phyloP scores from a whole-genome alignment of 2,113 vertebrate genomes.

The Engraulis encrasicolus region DNA sequence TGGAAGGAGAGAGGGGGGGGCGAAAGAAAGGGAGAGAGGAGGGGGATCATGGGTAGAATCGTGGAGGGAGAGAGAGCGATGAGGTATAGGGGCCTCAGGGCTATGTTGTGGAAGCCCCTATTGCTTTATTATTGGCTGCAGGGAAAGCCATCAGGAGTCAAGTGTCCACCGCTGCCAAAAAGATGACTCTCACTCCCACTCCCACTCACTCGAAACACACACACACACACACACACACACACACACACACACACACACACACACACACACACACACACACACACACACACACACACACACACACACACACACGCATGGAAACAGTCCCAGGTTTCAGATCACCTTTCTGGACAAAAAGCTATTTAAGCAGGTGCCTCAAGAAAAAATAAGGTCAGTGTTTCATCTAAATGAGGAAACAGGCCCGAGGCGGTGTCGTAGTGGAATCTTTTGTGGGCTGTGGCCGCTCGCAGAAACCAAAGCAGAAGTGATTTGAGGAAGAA shows the following conservation, averaged over 20 bases:
- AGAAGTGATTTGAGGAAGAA: neutral
- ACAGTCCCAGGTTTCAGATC: neutral
- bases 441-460: neutral
- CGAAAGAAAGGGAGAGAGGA: too few species aligned
- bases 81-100: neutral
- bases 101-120: neutral
- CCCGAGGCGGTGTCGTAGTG: neutral
- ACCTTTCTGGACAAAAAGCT: neutral
- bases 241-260: neutral
- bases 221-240: constrained; percentile 15
- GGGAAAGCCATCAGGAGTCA: constrained; percentile 39
- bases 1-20: neutral
- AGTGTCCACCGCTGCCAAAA: constrained; percentile 25
- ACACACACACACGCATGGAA: constrained; percentile 6
- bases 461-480: neutral
- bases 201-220: constrained; percentile 12
- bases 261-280: constrained; percentile 17
- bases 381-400: neutral
- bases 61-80: neutral
- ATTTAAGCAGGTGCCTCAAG: neutral
- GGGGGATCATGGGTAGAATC: too few species aligned
- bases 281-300: constrained; percentile 13
- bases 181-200: neutral
- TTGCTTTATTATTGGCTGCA: constrained; percentile 39
- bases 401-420: neutral